Percentiles rank a stretch among this genome's conserved stretches.
phyloP scores from a whole-genome alignment of 2,113 vertebrate species.

The Bombycilla garrulus region DNA sequence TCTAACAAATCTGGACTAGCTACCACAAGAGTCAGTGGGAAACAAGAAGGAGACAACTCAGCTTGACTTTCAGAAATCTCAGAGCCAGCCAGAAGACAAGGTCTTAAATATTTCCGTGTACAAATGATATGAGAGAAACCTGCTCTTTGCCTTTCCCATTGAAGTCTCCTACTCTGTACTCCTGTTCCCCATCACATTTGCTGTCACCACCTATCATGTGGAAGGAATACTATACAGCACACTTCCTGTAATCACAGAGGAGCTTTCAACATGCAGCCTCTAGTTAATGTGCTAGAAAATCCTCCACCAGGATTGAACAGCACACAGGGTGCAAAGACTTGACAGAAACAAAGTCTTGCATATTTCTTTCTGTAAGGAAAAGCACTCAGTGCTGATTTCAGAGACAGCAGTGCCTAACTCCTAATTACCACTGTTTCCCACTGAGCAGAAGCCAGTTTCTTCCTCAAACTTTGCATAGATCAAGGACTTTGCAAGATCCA shows the following conservation, averaged over 20 bases:
- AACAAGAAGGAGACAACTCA: neutral
- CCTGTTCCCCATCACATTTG: neutral
- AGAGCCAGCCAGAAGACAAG: neutral
- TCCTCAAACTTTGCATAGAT: neutral
- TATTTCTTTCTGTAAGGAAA: neutral
- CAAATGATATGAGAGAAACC: neutral
- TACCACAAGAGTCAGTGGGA: neutral
- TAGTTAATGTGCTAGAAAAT: neutral
- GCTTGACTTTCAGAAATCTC: neutral
- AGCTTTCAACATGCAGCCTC: neutral
- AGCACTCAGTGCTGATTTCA: neutral
- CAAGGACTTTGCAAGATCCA: neutral
- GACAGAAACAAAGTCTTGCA: neutral
- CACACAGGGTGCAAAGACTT: neutral
- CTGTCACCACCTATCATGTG: neutral
- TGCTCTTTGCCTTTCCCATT: neutral
- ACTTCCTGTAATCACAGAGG: neutral
- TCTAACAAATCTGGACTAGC: neutral
- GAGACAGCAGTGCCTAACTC: neutral
- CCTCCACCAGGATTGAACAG: neutral
- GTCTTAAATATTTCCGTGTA: neutral
- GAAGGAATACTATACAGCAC: rapidly evolving
- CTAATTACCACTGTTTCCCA: neutral
- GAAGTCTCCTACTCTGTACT: neutral
- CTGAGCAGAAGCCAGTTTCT: neutral